These are phyloP conservation scores for Darevskia nairensis DNA, from an alignment of 2,797 vertebrate genomes.

Conservation along the genomic window DNA sequence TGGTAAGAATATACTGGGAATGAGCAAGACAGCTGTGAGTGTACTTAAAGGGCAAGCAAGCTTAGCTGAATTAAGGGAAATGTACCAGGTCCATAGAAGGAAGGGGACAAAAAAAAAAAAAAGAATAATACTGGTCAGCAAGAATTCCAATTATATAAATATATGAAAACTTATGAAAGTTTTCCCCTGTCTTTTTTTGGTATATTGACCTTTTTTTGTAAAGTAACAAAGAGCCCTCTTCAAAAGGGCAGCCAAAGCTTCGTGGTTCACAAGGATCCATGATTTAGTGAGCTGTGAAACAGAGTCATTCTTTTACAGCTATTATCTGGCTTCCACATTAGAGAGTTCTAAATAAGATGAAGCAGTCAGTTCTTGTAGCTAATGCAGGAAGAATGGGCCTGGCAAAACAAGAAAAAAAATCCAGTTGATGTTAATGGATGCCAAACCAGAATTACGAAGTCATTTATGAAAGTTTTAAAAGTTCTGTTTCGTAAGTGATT, in stretches of 20 bases:
- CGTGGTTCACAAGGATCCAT: slow-evolving; percentile 35
- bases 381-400: slow-evolving; percentile 23
- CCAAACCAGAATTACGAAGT: slow-evolving; percentile 50
- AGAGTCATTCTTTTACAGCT: slow-evolving; percentile 46
- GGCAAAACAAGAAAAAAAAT: slow-evolving; percentile 13
- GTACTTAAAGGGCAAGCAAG: too few relatives aligned
- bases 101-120: too few relatives aligned
- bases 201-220: not conserved
- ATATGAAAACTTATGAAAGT: not conserved
- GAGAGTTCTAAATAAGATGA: slow-evolving; percentile 39
- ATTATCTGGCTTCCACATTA: slow-evolving; percentile 46
- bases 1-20: too few relatives aligned
- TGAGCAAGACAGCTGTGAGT: too few relatives aligned
- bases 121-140: too few relatives aligned
- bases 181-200: not conserved
- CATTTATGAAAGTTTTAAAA: slow-evolving; percentile 11
- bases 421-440: slow-evolving; percentile 27
- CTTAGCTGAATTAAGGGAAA: too few relatives aligned
- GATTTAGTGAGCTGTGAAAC: slow-evolving; percentile 43
- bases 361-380: slow-evolving; percentile 27
- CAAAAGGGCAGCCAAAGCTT: slow-evolving; percentile 25
- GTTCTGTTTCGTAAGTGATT: slow-evolving; percentile 32
- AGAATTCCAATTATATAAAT: too few relatives aligned
- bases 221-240: not conserved
- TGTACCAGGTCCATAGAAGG: too few relatives aligned